These are phyloP conservation scores for Agriopis leucophaearia DNA, from an alignment of 2,888 invertebrate species.

Conservation along the genomic window DNA sequence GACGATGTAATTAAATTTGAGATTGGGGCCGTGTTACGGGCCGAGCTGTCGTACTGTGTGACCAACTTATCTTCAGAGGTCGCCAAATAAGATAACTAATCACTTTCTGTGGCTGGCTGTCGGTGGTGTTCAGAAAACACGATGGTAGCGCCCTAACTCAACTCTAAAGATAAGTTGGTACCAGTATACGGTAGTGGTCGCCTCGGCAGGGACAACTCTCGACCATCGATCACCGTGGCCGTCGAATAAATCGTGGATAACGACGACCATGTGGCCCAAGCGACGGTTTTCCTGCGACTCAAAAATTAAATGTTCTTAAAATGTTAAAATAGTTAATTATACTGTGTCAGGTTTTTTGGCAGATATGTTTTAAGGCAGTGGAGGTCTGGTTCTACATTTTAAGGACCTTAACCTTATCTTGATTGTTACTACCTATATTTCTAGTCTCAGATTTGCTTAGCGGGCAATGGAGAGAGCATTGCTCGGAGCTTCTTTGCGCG, in stretches of 20 bases:
- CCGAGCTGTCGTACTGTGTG: constrained; percentile 55
- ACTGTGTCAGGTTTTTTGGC: constrained; percentile 20
- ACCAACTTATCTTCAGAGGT: not conserved
- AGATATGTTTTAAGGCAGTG: constrained; percentile 13
- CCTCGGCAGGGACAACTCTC: constrained; percentile 56
- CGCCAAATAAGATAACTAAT: not conserved
- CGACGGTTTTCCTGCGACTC: constrained; percentile 43
- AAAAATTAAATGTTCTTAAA: constrained; percentile 35
- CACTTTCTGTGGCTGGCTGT: not conserved
- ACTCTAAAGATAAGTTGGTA: not conserved
- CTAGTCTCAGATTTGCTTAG: not conserved
- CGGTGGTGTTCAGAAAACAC: not conserved
- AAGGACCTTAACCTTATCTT: not conserved
- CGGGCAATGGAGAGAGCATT: no score
- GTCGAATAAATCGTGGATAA: constrained; percentile 76
- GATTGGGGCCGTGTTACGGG: constrained; percentile 64
- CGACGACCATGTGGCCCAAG: constrained; percentile 45
- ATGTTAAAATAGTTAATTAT: constrained; percentile 26
- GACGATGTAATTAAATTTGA: constrained; percentile 62
- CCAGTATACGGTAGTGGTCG: constrained; percentile 69
- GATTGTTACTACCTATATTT: not conserved
- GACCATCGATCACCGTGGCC: constrained; percentile 81
- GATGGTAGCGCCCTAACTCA: constrained; percentile 1
- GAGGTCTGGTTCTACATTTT: not conserved
- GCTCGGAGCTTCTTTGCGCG: no score